A percentile compares a stretch with the other conserved stretches of the same genome.
These are phyloP conservation scores for Serinus canaria DNA, from an alignment of 2,113 vertebrate species.

Conservation along the genomic window DNA sequence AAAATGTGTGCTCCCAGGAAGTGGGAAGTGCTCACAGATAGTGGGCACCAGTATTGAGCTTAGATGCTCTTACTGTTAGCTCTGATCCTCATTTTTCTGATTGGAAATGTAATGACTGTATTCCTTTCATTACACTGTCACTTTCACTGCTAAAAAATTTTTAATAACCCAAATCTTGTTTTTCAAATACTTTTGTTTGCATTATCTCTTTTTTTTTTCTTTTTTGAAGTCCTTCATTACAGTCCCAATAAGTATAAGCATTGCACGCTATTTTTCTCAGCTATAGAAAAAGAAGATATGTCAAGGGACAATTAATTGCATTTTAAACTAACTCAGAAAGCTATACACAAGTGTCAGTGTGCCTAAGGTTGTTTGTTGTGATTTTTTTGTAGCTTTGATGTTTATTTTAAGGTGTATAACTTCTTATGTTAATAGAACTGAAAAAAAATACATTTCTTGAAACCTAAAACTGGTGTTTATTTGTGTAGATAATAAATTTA, in stretches of 20 bases:
- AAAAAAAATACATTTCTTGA: background rate
- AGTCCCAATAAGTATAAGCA: background rate
- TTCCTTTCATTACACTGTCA: background rate
- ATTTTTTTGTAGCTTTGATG: background rate
- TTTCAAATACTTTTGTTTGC: background rate
- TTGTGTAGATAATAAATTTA: background rate
- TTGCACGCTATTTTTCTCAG: background rate
- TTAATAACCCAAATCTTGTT: background rate
- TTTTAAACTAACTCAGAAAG: background rate
- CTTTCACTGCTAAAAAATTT: background rate
- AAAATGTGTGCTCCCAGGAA: background rate
- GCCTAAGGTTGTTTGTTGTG: background rate
- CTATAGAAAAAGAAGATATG: background rate
- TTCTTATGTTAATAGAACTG: background rate
- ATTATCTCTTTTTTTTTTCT: background rate
- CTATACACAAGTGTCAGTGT: background rate
- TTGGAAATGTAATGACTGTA: background rate
- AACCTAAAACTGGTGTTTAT: background rate
- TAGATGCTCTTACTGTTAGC: background rate
- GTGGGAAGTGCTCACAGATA: too few species aligned
- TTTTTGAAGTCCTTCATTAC: background rate
- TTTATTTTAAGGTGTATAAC: background rate
- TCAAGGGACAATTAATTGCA: background rate
- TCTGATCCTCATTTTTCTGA: background rate
- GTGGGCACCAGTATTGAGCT: background rate